Base-by-base conservation (phyloP, 2,113 vertebrate genomes). In the Falco punctatus region DNA sequence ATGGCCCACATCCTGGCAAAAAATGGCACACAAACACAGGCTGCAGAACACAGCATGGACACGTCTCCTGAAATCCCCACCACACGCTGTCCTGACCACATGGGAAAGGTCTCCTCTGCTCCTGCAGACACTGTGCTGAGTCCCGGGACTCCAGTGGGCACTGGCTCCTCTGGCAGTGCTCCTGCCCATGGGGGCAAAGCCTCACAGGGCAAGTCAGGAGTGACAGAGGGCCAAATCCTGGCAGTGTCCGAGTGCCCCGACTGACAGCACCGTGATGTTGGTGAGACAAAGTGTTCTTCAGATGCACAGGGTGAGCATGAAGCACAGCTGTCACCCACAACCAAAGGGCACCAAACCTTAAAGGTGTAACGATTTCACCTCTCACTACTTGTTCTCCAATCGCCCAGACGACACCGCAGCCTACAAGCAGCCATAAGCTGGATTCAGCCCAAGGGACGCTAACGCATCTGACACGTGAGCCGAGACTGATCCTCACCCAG, bases 401-500 rank as follows among this genome's bases (percentile, higher is more conserved):
- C 30, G 2, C 70, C 24, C 18, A 4, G 58, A 8, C 16, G 12
- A 19, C 22, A 5, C 30, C 16, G 61, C 46, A 21, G 22, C 55
- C 69, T 14, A 4, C 8, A 7, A 18, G 21, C 23, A 23, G 28
- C 0, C 3, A 1, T 33, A 18, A 35, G 59, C 64, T 14, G 66
- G 33, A 38, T 10, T 22, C 51, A 33, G 38, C 78, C 48, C 58
- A 8, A 9, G 32, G 40, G 42, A 30, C 13, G 46, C 62, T 0
- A 8, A 19, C 2, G 10, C 2, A 21, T 13, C 22, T 32, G 61
- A 13, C 22, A 6, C 1, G 0, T 1, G 18, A 11, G 23, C 0
- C 23, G 35, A 51, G 92, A 58, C 27, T 0, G 59, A 89, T 30
- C 38, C 98, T 98, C 83, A 98, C 97, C 98, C 0, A 97, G 96